Percentiles rank a stretch among this genome's conserved stretches.
Conservation (phyloP, 2,797 vertebrate genomes). For the Dendrocincla tyrannina region DNA sequence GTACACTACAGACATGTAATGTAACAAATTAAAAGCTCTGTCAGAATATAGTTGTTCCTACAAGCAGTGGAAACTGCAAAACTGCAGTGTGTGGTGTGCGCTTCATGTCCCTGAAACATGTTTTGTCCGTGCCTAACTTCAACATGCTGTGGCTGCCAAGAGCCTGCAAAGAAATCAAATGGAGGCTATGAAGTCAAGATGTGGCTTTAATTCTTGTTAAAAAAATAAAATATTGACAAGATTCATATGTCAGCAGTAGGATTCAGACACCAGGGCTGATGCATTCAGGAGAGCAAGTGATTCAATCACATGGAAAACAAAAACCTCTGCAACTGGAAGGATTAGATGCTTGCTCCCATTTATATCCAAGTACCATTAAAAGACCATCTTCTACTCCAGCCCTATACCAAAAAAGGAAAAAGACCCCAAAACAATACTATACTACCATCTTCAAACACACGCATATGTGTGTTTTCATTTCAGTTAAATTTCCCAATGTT, state of each 20-base stretch:
- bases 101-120: background rate
- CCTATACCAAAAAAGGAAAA: background rate
- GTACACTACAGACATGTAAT: background rate
- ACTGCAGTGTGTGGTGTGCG: background rate
- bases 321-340: background rate
- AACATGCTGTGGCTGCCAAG: background rate
- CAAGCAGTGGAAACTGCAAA: background rate
- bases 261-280: background rate
- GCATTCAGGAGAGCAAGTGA: background rate
- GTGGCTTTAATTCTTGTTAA: background rate
- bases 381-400: background rate
- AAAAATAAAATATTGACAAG: background rate
- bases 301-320: background rate
- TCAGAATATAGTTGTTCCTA: background rate
- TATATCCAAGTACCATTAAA: background rate
- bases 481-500: background rate
- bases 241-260: background rate
- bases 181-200: background rate
- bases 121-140: background rate
- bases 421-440: accelerated
- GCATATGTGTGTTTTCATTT: background rate
- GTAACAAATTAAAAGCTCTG: background rate
- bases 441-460: background rate
- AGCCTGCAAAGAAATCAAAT: background rate
- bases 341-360: background rate